phyloP scores from a whole-genome alignment of 2,113 vertebrate species.

The Corythornis cristatus region DNA sequence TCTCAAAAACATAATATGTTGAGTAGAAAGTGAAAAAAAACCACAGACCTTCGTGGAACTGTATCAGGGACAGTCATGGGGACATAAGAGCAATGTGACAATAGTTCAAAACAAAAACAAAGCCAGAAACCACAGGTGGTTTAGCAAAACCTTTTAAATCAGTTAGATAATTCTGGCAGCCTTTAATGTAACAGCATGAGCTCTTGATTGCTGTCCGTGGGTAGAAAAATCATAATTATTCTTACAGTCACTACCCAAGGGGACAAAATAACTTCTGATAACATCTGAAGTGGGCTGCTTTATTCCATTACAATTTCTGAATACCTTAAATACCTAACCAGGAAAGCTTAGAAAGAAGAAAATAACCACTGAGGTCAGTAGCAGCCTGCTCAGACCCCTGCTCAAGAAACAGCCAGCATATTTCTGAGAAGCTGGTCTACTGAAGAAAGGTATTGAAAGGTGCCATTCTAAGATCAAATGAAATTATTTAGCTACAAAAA shows the following conservation, averaged over 20 bases:
- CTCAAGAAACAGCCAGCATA: neutral
- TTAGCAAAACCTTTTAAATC: neutral
- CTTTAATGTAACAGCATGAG: neutral
- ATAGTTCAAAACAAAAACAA: neutral
- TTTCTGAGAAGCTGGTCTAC: neutral
- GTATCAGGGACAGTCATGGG: neutral
- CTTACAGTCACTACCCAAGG: neutral
- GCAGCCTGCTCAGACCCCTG: neutral
- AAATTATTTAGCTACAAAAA: neutral
- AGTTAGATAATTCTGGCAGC: neutral
- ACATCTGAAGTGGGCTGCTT: too few species aligned
- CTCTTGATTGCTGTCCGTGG: neutral
- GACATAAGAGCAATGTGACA: neutral
- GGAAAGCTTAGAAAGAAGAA: neutral
- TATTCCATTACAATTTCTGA: neutral
- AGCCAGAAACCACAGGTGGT: neutral
- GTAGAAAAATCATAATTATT: neutral
- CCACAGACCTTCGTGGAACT: neutral
- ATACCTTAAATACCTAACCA: neutral
- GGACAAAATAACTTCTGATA: neutral
- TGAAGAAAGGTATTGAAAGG: neutral
- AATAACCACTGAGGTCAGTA: neutral
- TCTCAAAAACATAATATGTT: neutral
- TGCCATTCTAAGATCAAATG: neutral
- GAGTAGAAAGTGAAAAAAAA: neutral